Evolutionary conservation across 2,888 invertebrate genomes (phyloP).

Genomic region (Trachelus troglodyta): DNA sequence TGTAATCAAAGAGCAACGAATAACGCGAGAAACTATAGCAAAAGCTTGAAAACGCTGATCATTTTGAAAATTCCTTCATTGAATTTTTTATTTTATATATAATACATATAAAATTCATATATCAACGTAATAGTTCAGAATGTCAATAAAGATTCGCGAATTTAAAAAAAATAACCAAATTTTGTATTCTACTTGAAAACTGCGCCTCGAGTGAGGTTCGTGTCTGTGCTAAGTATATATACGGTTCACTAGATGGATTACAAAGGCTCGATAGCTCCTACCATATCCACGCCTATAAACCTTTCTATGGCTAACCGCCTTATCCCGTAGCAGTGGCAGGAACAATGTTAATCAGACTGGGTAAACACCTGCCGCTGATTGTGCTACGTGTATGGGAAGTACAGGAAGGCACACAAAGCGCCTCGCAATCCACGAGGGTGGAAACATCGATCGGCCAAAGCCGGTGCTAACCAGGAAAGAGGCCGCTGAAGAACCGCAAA

Average conservation of each 20-base stretch:
- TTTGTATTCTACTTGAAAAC: not conserved
- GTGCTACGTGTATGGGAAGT: constrained; percentile 46
- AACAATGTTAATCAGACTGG: constrained; percentile 57
- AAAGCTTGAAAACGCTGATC: not conserved
- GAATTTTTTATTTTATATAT: no score
- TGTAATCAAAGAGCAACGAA: no score
- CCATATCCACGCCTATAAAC: not conserved
- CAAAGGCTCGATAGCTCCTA: not conserved
- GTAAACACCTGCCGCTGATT: constrained; percentile 60
- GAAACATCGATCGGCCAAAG: constrained; percentile 50
- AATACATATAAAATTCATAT: not conserved
- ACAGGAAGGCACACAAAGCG: constrained; percentile 32
- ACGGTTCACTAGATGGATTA: not conserved
- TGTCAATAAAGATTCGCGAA: not conserved
- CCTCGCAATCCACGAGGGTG: constrained; percentile 38
- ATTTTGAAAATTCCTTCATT: no score
- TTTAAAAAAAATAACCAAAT: not conserved
- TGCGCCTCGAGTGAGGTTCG: not conserved
- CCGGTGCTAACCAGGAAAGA: constrained; percentile 43
- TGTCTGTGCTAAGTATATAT: not conserved
- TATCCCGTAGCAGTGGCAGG: constrained; percentile 23
- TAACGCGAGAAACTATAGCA: not conserved
- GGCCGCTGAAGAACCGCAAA: constrained; percentile 36
- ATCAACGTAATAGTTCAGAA: not conserved
- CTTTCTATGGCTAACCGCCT: constrained; percentile 1